phyloP scores from a whole-genome alignment of 2,113 vertebrate genomes.

The Scalopus aquaticus region DNA sequence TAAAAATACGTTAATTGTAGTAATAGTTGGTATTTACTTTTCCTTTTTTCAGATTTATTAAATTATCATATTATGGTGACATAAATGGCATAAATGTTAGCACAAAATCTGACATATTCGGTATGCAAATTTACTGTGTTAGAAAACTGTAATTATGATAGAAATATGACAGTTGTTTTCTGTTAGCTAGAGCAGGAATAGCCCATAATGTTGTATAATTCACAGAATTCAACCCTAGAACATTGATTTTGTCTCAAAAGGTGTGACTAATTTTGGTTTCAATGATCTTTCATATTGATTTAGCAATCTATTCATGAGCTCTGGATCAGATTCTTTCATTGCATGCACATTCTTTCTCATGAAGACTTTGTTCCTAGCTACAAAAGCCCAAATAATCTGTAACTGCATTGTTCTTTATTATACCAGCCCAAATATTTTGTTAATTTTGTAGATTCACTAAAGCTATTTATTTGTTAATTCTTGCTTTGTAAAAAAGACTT shows the following conservation, averaged over 20 bases:
- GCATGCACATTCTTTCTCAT: neutral
- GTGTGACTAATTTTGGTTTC: conserved; percentile 76
- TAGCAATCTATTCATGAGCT: conserved; percentile 12
- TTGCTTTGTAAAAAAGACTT: neutral
- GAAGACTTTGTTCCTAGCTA: neutral
- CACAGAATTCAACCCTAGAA: conserved; percentile 72
- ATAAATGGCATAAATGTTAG: conserved; percentile 73
- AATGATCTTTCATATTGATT: conserved; percentile 54
- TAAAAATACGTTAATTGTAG: conserved; percentile 44
- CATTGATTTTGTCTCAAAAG: conserved; percentile 80
- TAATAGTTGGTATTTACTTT: conserved; percentile 64
- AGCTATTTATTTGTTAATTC: neutral
- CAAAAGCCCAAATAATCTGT: neutral
- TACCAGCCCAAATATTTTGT: neutral
- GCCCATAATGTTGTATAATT: conserved; percentile 74
- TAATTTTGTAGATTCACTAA: neutral
- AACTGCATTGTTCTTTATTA: neutral
- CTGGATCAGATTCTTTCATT: conserved; percentile 67
- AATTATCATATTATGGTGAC: conserved; percentile 70
- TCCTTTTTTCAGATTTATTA: conserved; percentile 62
- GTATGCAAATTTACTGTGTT: conserved; percentile 74
- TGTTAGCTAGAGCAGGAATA: conserved; percentile 72
- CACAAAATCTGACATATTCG: conserved; percentile 75
- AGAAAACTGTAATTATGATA: conserved; percentile 78
- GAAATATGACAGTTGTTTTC: conserved; percentile 77